phyloP scores from a whole-genome alignment of 92 coral and sea anemone species.

The Montipora capitata region DNA sequence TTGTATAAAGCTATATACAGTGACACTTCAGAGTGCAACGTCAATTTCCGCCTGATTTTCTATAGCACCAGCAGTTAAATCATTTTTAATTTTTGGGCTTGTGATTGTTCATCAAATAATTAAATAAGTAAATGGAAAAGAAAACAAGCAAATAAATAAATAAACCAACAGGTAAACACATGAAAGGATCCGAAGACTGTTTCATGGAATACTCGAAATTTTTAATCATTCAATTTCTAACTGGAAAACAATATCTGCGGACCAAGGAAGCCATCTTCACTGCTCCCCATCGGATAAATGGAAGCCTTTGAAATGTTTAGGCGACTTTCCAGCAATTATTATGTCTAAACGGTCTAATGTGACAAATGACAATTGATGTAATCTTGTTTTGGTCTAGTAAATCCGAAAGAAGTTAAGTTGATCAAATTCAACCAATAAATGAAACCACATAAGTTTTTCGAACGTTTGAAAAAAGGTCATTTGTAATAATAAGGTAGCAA shows the following conservation, averaged over 20 bases:
- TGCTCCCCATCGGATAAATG: too few relatives aligned
- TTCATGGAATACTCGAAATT: too few relatives aligned
- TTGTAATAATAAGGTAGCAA: too few relatives aligned
- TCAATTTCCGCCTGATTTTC: background rate
- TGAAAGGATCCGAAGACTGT: too few relatives aligned
- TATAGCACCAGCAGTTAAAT: too few relatives aligned
- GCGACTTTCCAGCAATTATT: background rate
- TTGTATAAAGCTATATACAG: background rate
- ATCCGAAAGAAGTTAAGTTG: background rate
- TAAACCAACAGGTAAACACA: conserved; percentile 3
- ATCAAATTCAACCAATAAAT: background rate
- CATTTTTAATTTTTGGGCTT: background rate
- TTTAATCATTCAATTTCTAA: too few relatives aligned
- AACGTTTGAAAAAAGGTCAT: too few relatives aligned
- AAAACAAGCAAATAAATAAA: background rate
- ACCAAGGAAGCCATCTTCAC: too few relatives aligned
- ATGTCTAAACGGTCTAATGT: conserved; percentile 4
- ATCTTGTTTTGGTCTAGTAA: conserved; percentile 17
- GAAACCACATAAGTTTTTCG: background rate
- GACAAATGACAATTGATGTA: conserved; percentile 23
- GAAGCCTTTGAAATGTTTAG: too few relatives aligned
- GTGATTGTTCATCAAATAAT: too few relatives aligned
- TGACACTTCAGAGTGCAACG: too few relatives aligned
- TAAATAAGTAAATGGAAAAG: background rate
- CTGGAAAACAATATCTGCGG: too few relatives aligned